These are phyloP conservation scores for Nerophis ophidion DNA, from an alignment of 2,113 vertebrate species.

Conservation along the genomic window DNA sequence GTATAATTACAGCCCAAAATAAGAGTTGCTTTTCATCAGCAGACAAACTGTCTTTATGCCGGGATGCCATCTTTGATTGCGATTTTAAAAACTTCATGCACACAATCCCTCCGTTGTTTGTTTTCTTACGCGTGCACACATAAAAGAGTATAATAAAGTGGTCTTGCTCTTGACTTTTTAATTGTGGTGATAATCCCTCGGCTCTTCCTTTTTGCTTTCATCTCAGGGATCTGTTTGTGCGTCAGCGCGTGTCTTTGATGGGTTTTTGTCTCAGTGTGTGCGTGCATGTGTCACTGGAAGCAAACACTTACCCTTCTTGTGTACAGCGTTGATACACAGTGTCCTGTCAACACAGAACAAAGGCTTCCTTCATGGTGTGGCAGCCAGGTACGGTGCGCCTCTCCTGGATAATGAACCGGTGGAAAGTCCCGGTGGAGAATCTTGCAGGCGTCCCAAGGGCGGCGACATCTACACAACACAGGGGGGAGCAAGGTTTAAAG, in stretches of 20 bases:
- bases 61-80: neutral
- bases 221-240: constrained; percentile 24
- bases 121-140: too few species aligned
- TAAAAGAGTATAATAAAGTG: too few species aligned
- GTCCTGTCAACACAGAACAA: constrained; percentile 45
- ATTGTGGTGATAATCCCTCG: constrained; percentile 7
- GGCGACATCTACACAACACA: constrained; percentile 3
- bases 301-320: constrained; percentile 28
- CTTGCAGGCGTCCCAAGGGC: constrained; percentile 6
- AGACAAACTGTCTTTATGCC: constrained; percentile 28
- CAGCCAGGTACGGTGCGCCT: constrained; percentile 57
- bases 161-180: neutral
- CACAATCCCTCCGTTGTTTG: too few species aligned
- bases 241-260: neutral
- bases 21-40: constrained; percentile 23
- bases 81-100: too few species aligned
- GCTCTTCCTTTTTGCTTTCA: constrained; percentile 21
- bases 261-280: neutral
- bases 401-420: constrained; percentile 46
- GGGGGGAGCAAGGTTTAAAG: neutral
- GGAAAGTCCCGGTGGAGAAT: constrained; percentile 48
- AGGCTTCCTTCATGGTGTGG: constrained; percentile 47
- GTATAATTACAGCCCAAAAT: constrained; percentile 14
- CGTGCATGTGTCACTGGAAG: neutral
- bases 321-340: constrained; percentile 21